These are phyloP conservation scores for Tragelaphus strepsiceros DNA, from an alignment of 2,113 vertebrate genomes.

Conservation along the genomic window DNA sequence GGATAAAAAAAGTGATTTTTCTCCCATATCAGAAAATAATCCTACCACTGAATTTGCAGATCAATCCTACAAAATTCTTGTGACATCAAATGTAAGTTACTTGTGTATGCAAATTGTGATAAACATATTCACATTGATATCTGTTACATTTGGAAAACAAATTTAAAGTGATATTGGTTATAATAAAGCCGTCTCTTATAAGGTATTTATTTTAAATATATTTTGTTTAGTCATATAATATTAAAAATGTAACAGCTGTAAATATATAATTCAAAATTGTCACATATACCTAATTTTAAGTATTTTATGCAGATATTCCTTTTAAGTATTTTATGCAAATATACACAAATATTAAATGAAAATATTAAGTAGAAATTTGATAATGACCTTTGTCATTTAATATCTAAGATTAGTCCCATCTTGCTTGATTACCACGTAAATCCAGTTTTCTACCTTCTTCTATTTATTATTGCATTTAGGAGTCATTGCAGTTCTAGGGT, in stretches of 20 bases:
- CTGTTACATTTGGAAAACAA: background rate
- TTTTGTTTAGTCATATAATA: background rate
- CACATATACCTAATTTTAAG: background rate
- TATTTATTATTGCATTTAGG: background rate
- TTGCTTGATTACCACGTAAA: background rate
- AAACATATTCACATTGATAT: background rate
- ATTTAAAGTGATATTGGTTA: background rate
- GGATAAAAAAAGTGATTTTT: accelerated
- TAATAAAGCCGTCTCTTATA: background rate
- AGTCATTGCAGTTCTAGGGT: background rate
- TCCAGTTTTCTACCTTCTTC: background rate
- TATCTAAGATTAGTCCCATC: background rate
- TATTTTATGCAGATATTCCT: background rate
- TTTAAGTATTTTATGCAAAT: background rate
- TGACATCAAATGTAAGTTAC: conserved; percentile 53
- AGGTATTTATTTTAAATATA: background rate
- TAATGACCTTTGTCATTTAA: background rate
- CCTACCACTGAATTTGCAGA: no score
- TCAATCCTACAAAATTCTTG: conserved; percentile 19
- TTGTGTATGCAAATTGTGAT: background rate
- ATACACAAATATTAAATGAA: background rate
- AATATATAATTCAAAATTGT: background rate
- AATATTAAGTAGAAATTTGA: background rate
- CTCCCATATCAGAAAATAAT: background rate
- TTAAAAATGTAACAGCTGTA: background rate